These are phyloP conservation scores for Saimiri boliviensis DNA, from an alignment of 2,113 vertebrate species.

Conservation along the genomic window DNA sequence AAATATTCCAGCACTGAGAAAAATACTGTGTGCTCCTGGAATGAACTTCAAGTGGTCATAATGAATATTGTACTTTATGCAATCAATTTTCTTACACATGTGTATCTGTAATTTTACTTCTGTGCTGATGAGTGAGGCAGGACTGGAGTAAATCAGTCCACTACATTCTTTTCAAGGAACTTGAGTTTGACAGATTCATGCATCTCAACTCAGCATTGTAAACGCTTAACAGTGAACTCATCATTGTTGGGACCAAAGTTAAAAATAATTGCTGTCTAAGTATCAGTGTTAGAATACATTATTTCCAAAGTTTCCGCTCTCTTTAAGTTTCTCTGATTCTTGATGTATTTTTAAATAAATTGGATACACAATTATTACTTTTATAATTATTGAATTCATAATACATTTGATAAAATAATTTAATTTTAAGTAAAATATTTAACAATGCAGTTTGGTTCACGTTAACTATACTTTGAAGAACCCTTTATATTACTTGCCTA, in stretches of 20 bases:
- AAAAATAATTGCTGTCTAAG: fast-evolving
- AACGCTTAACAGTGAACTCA: neutral
- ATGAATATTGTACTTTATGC: neutral
- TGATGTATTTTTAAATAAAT: neutral
- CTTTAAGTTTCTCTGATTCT: neutral
- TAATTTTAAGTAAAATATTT: neutral
- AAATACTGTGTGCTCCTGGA: neutral
- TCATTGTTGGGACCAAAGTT: too few relatives aligned
- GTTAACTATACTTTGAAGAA: neutral
- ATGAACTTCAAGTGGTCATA: fast-evolving
- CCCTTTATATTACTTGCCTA: neutral
- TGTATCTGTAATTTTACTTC: neutral
- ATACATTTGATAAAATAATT: neutral
- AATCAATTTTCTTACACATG: neutral
- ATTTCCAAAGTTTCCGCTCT: neutral
- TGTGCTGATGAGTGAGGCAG: fast-evolving
- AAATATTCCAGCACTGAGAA: neutral
- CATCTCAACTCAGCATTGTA: fast-evolving
- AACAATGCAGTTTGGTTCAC: neutral
- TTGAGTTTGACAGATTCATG: neutral
- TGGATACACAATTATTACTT: fast-evolving
- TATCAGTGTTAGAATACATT: neutral
- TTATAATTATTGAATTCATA: neutral
- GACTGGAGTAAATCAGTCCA: fast-evolving
- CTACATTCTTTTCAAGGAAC: fast-evolving